phyloP scores from a whole-genome alignment of 2,113 vertebrate species.

The Hylia prasina region DNA sequence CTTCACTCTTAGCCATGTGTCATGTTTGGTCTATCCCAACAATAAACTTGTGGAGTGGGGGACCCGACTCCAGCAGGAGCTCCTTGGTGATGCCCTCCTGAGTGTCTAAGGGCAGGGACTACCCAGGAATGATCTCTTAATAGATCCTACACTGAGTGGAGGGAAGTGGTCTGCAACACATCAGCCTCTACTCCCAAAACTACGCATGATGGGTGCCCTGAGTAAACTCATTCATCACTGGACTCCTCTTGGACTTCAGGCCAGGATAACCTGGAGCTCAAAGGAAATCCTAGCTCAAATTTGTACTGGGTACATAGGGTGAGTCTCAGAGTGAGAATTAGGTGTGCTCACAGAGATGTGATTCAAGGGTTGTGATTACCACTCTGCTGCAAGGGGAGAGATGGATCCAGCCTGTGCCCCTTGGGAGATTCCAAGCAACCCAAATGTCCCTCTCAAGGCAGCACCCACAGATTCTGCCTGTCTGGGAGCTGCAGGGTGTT shows the following conservation, averaged over 20 bases:
- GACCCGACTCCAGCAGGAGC: not conserved
- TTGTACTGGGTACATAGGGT: not conserved
- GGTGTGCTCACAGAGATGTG: not conserved
- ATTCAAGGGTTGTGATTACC: not conserved
- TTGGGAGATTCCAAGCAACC: not conserved
- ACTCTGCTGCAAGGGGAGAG: not conserved
- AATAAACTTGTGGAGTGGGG: not conserved
- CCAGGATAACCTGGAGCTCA: not conserved
- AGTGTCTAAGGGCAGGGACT: not conserved
- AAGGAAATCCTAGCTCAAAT: not conserved
- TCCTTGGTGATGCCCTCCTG: not conserved
- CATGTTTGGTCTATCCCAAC: not conserved
- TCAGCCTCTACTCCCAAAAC: not conserved
- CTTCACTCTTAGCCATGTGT: not conserved
- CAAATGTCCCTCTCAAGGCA: not conserved
- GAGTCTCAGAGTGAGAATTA: not conserved
- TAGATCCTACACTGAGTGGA: not conserved
- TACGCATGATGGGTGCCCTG: not conserved
- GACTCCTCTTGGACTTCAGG: not conserved
- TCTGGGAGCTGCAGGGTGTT: not conserved
- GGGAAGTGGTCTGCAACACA: not conserved
- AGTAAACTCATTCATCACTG: not conserved
- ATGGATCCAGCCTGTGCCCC: not conserved
- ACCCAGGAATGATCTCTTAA: fast-evolving
- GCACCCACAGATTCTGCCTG: fast-evolving